These are phyloP conservation scores for Coelopa frigida DNA, from an alignment of 1,140 invertebrate species.

Conservation along the genomic window DNA sequence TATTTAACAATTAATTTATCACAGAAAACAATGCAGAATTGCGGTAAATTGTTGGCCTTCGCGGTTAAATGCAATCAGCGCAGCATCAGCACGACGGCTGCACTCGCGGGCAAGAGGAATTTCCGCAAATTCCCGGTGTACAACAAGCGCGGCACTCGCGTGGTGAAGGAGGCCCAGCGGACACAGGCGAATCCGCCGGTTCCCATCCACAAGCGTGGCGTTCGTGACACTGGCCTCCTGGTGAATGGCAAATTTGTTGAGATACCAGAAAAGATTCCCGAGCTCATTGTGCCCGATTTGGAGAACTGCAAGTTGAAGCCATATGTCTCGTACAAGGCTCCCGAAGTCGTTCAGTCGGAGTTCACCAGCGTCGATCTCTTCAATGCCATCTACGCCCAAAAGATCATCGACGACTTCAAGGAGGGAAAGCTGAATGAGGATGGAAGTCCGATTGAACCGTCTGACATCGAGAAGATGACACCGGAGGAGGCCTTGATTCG, in stretches of 20 bases:
- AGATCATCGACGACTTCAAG: slow-evolving; percentile 73
- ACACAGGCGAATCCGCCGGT: slow-evolving; percentile 53
- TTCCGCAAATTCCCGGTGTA: slow-evolving; percentile 67
- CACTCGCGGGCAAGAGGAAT: slow-evolving; percentile 63
- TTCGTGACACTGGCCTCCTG: slow-evolving; percentile 54
- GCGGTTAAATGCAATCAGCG: slow-evolving; percentile 37
- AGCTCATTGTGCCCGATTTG: slow-evolving; percentile 86
- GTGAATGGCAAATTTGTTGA: slow-evolving; percentile 52
- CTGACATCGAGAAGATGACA: slow-evolving; percentile 60
- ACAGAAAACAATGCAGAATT: slow-evolving; percentile 32
- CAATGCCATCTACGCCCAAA: slow-evolving; percentile 69
- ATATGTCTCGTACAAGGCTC: slow-evolving; percentile 81
- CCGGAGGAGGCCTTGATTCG: slow-evolving; percentile 60
- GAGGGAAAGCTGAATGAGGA: slow-evolving; percentile 60
- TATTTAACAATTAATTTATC: background rate
- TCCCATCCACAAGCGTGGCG: slow-evolving; percentile 58
- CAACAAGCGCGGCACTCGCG: slow-evolving; percentile 63
- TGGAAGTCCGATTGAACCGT: slow-evolving; percentile 64
- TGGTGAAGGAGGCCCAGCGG: slow-evolving; percentile 55
- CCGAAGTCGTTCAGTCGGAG: slow-evolving; percentile 65
- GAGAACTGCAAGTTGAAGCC: slow-evolving; percentile 76
- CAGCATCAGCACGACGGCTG: slow-evolving; percentile 53
- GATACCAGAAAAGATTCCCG: slow-evolving; percentile 85
- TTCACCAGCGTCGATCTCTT: slow-evolving; percentile 83
- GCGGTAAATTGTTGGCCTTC: slow-evolving; percentile 25